Evolutionary conservation across 2,797 vertebrate species (phyloP).

Genomic region (Cynodonichthys magdalenae): DNA sequence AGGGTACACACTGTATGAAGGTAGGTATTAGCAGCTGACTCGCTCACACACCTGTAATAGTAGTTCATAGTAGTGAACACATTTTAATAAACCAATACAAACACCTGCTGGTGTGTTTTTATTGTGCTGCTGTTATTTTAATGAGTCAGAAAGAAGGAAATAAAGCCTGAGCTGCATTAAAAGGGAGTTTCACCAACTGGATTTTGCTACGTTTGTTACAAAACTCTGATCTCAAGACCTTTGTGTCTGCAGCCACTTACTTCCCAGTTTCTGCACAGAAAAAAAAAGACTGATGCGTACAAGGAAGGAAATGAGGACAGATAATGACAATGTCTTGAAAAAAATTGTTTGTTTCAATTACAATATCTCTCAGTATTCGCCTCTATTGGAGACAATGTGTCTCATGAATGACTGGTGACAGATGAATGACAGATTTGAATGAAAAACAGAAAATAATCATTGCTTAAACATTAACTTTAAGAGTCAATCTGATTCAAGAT

Average conservation of each 20-base stretch:
- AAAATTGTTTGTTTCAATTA: too few relatives aligned
- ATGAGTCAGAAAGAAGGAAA: constrained; percentile 1
- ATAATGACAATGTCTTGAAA: constrained; percentile 23
- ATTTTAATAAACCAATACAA: constrained; percentile 18
- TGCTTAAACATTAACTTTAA: too few relatives aligned
- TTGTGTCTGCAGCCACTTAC: neutral
- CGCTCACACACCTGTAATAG: neutral
- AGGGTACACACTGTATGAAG: neutral
- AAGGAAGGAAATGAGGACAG: constrained; percentile 36
- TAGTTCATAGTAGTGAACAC: neutral
- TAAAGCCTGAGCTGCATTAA: too few relatives aligned
- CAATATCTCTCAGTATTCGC: too few relatives aligned
- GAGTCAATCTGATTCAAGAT: too few relatives aligned
- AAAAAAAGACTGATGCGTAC: neutral
- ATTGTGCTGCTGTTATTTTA: neutral
- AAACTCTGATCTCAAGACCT: neutral
- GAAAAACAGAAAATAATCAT: too few relatives aligned
- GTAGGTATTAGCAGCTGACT: neutral
- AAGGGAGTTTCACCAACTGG: neutral
- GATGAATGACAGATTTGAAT: too few relatives aligned
- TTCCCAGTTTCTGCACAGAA: neutral
- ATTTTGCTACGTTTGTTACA: neutral
- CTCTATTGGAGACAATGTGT: too few relatives aligned
- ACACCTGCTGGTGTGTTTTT: constrained; percentile 14
- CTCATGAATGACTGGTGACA: too few relatives aligned